A percentile compares a stretch with the other conserved stretches of the same genome.
Conservation (phyloP, 1,140 invertebrate genomes). For the Saccostrea echinata region DNA sequence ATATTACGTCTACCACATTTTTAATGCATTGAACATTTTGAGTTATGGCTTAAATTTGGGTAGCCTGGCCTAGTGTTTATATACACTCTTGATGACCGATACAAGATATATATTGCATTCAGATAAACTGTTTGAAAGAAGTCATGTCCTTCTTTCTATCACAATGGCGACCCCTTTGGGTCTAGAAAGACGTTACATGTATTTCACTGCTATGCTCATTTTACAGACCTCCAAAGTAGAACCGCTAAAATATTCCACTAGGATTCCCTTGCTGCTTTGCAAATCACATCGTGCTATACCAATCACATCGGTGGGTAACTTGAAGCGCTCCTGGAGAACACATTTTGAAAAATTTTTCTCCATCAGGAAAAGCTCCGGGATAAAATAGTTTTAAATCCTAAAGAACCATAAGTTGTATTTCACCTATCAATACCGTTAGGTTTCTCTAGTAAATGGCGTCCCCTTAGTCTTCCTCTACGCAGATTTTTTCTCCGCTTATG, state of each 20-base stretch:
- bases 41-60: background rate
- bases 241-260: background rate
- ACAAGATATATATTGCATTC: conserved; percentile 37
- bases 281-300: background rate
- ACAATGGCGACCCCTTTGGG: conserved; percentile 21
- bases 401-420: background rate
- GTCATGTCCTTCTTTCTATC: conserved; percentile 10
- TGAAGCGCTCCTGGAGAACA: conserved; percentile 1
- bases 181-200: conserved; percentile 21
- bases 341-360: background rate
- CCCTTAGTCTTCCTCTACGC: background rate
- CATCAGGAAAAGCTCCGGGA: background rate
- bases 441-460: background rate
- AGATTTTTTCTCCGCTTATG: background rate
- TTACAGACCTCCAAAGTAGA: background rate
- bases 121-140: conserved; percentile 34
- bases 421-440: background rate
- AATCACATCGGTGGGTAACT: background rate
- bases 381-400: conserved; percentile 33
- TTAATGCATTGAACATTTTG: conserved; percentile 35
- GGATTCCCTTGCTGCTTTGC: background rate
- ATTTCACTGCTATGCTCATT: conserved; percentile 34
- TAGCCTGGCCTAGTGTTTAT: conserved; percentile 1
- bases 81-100: conserved; percentile 19
- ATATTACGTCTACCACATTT: background rate